Evolutionary conservation across 2,113 vertebrate species (phyloP), one percentile per base, ranked within the genome.

Genomic region (Pteropus alecto): DNA sequence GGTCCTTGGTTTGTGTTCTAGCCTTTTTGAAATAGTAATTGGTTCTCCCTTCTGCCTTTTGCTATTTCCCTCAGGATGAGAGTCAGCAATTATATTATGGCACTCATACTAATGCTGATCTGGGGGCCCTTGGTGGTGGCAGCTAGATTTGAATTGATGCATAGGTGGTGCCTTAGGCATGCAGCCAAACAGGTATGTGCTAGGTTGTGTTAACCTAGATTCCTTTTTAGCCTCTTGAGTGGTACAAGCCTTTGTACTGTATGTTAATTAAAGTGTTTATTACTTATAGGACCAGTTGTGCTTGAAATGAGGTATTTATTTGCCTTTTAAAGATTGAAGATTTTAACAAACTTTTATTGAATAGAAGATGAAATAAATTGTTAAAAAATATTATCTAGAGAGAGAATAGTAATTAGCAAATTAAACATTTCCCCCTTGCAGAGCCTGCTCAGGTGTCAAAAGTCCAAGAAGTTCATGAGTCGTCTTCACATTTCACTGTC

Each of bases 231-330:
- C 46, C n/a, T 79, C 70, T 65, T 95, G 67, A 93, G 51, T 96
- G 82, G 94, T 70, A 77, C 21, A 83, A 51, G 65, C 33, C 43
- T 88, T 95, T 90, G 68, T 61, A 78, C 63, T 33, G 73, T n/a
- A 38, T 85, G 30, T 51, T 97, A 95, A 92, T 87, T 93, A 73
- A 93, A 91, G 82, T 97, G 90, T 84, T 91, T 88, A 73, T 85
- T 87, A 94, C 81, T 89, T 78, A 13, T 91, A 88, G 35, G 43
- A 83, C 77, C 54, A 95, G 90, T 89, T 94, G 67, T 91, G 24
- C 94, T 92, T 91, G 73, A 95, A 91, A 60, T 79, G 76, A 93
- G 46, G 10, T 83, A 51, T 94, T 88, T 87, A 61, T 91, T 95
- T 93, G 48, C 22, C 58, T 91, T 91, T 93, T 78, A 93, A 87